Percentiles rank a stretch among this genome's conserved stretches.
These are phyloP conservation scores for Forbesichthys agassizii DNA, from an alignment of 2,113 vertebrate genomes.

Conservation along the genomic window DNA sequence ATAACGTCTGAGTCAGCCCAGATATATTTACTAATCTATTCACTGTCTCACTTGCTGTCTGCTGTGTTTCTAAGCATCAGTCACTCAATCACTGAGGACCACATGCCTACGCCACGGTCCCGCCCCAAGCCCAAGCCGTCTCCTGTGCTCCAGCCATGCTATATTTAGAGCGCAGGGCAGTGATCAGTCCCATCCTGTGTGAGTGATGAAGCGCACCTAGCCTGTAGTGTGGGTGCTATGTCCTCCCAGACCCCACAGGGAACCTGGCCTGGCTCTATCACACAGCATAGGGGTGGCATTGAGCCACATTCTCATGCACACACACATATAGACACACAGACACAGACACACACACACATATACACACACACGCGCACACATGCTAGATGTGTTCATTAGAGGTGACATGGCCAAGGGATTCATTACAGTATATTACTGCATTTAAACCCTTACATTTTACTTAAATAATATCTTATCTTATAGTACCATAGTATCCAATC, in stretches of 20 bases:
- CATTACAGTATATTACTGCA: too few species aligned
- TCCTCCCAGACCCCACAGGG: too few species aligned
- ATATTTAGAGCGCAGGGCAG: slow-evolving; percentile 69
- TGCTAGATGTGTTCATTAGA: background rate
- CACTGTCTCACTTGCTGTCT: too few species aligned
- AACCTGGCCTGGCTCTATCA: too few species aligned
- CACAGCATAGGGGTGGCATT: too few species aligned
- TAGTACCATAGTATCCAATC: too few species aligned
- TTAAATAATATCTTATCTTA: too few species aligned
- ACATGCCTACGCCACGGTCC: slow-evolving; percentile 31
- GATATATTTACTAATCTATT: background rate
- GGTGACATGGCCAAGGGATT: too few species aligned
- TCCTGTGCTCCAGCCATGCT: slow-evolving; percentile 26
- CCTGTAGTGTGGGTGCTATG: too few species aligned
- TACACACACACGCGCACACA: background rate
- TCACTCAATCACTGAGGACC: slow-evolving; percentile 46
- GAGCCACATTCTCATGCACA: too few species aligned
- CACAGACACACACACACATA: background rate
- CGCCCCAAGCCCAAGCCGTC: background rate
- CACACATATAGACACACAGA: too few species aligned
- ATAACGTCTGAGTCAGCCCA: background rate
- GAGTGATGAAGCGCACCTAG: slow-evolving; percentile 62
- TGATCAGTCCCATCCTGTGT: slow-evolving; percentile 72
- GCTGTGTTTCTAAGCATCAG: background rate
- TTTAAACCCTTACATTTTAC: too few species aligned